Base-by-base conservation (phyloP, 2,797 vertebrate species). In the Sebastes dallii region DNA sequence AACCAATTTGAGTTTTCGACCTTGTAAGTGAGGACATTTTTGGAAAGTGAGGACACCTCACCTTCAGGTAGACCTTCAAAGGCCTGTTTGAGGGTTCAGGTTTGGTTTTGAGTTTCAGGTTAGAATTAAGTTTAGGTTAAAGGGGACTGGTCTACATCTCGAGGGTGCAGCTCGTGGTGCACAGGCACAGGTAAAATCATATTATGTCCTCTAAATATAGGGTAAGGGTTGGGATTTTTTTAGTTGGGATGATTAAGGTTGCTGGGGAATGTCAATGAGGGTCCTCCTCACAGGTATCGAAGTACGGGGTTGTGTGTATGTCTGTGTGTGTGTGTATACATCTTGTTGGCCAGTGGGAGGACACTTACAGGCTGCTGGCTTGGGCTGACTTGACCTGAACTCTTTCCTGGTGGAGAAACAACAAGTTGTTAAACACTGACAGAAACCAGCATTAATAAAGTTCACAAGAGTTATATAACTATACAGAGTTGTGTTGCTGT, bases 341-440 rank as follows among this genome's bases (percentile, higher is more conserved):
- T 71, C 3, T 56, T 42, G n/a, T 22, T 24, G 2, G 8, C 3
- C 8, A 54, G 73, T 22, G 34, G 65, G 3, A 29, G 9, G 61
- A 90, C 89, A 98, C 98, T 97, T 94, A 99, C 98, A 97, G 95
- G 93, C 93, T 96, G 88, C 93, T 96, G 75, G 95, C 94, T 88
- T 96, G 97, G 71, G 96, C 95, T 30, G 97, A 96, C 94, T 97
- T 97, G 75, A 97, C 96, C 93, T 97, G 97, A 85, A 96, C 93
- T 96, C 96, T 96, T 88, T 98, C 97, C 98, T 99, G 92, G n/a
- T 93, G 77, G 88, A 86, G 71, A 88, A 75, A 89, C 0, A 1
- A 72, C 13, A 60, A 68, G 16, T 36, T 3, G 30, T 87, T 80
- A 67, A 78, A 79, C n/a, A 81, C 27, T 13, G 39, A 79, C 67